These are phyloP conservation scores for Tuta absoluta DNA, from an alignment of 2,888 invertebrate genomes.

Conservation along the genomic window DNA sequence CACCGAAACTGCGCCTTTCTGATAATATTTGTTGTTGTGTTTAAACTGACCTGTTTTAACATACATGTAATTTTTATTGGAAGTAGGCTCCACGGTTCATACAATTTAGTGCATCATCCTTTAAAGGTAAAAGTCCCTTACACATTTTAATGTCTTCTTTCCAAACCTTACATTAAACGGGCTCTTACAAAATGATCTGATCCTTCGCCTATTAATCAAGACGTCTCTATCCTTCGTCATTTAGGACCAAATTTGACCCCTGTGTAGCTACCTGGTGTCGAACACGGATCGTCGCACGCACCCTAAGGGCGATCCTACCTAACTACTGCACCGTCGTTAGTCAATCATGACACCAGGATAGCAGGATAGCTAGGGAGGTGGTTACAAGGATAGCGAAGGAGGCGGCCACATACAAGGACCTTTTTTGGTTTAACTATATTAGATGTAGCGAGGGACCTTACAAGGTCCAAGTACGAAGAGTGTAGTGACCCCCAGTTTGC, in stretches of 20 bases:
- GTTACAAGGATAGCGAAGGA: neutral
- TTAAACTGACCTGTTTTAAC: too few species aligned
- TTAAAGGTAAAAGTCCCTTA: too few species aligned
- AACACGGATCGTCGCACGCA: constrained; percentile 1
- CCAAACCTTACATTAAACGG: too few species aligned
- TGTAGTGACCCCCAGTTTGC: neutral
- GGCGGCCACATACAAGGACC: neutral
- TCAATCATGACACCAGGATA: constrained; percentile 7
- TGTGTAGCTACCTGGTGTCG: constrained; percentile 5
- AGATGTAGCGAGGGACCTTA: neutral
- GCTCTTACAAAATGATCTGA: neutral
- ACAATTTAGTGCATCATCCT: too few species aligned
- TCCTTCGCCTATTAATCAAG: neutral
- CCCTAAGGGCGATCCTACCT: constrained; percentile 4
- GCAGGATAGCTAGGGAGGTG: neutral
- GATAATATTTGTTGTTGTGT: too few species aligned
- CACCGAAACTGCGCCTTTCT: too few species aligned
- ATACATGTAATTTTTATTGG: too few species aligned
- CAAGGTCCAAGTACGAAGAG: neutral
- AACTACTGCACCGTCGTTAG: constrained; percentile 10
- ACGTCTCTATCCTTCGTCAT: neutral
- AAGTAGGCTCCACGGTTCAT: too few species aligned
- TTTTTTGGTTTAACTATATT: neutral
- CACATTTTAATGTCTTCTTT: too few species aligned
- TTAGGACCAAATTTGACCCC: constrained; percentile 12